Conservation (phyloP, 2,888 invertebrate species). For the Acutogordius australiensis region DNA sequence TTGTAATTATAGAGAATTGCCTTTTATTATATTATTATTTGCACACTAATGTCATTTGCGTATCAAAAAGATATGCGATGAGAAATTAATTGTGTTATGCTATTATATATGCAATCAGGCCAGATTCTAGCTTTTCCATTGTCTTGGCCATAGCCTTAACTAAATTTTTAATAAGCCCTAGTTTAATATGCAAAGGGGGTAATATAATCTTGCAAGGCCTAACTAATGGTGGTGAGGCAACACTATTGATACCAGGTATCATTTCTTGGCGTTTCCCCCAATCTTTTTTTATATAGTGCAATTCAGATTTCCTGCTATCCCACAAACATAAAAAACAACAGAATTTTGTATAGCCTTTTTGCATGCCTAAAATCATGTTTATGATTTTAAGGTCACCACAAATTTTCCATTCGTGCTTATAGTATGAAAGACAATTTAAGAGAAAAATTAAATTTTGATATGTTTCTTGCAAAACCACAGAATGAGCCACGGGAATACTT, state of each 20-base stretch:
- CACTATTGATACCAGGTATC: neutral
- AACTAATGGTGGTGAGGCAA: neutral
- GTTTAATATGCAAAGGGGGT: neutral
- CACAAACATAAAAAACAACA: slow-evolving; percentile 14
- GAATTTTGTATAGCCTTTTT: slow-evolving; percentile 15
- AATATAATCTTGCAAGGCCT: neutral
- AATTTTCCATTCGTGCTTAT: slow-evolving; percentile 15
- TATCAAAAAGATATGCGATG: no score
- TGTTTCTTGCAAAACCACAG: no score
- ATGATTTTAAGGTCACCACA: slow-evolving; percentile 16
- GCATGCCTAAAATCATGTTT: slow-evolving; percentile 15
- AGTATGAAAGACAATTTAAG: slow-evolving; percentile 15
- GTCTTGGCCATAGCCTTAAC: no score
- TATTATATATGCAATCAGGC: no score
- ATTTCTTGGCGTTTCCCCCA: neutral
- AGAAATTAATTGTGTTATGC: no score
- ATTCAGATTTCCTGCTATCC: neutral
- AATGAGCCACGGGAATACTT: no score
- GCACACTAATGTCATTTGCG: no score
- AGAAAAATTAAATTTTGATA: slow-evolving; percentile 14
- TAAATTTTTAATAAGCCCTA: no score
- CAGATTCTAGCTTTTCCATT: no score
- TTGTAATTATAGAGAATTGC: no score
- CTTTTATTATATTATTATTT: no score
- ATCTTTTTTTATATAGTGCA: neutral